phyloP scores from a whole-genome alignment of 2,113 vertebrate species.

The Edolisoma coerulescens region DNA sequence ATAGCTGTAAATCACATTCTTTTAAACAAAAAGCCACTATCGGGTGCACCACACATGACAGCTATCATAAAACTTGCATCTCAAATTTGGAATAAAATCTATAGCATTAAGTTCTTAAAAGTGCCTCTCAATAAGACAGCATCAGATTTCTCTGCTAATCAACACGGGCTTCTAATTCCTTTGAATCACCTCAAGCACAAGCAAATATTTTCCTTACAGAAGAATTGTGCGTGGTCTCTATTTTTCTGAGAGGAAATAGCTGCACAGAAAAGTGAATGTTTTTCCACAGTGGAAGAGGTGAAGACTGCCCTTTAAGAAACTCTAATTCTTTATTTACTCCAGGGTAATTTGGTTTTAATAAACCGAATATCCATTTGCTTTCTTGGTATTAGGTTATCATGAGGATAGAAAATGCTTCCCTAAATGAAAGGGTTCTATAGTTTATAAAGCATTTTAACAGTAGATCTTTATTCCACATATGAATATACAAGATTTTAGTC shows the following conservation, averaged over 20 bases:
- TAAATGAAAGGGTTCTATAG: neutral
- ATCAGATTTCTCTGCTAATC: neutral
- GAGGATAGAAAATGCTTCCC: neutral
- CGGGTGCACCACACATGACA: neutral
- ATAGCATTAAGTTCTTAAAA: neutral
- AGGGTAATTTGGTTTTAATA: slow-evolving; percentile 3
- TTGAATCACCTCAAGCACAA: neutral
- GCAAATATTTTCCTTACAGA: neutral
- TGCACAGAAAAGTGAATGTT: neutral
- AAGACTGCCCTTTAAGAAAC: neutral
- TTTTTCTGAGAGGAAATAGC: neutral
- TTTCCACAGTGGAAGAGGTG: neutral
- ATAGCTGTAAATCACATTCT: neutral
- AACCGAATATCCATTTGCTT: slow-evolving; percentile 11
- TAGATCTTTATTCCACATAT: neutral
- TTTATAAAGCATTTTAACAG: slow-evolving; percentile 27
- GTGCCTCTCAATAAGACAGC: neutral
- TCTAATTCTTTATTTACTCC: neutral
- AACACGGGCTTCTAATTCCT: neutral
- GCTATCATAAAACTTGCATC: neutral
- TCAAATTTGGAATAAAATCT: neutral
- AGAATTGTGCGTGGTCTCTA: neutral
- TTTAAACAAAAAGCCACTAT: neutral
- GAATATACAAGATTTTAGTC: neutral
- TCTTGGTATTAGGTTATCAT: neutral